These are phyloP conservation scores for Ganaspis sp. DNA, from an alignment of 1,140 invertebrate species.

Conservation along the genomic window DNA sequence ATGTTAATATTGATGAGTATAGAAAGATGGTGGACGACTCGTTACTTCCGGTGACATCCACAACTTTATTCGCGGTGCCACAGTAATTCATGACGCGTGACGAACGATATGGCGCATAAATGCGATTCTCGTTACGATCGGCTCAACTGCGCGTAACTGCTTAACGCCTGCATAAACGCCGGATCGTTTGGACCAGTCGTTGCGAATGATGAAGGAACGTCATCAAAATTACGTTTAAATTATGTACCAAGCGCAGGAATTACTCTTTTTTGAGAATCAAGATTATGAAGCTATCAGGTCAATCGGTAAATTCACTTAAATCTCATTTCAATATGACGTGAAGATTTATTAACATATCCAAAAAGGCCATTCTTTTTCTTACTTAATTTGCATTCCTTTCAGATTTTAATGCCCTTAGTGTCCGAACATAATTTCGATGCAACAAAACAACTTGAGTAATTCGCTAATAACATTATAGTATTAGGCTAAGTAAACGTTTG, in stretches of 20 bases:
- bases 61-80: constrained; percentile 2
- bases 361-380: too few relatives aligned
- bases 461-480: too few relatives aligned
- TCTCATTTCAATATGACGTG: too few relatives aligned
- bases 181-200: constrained; percentile 6
- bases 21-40: not conserved
- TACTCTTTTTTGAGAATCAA: not conserved
- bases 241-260: not conserved
- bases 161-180: not conserved
- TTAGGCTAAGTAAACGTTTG: constrained; percentile 4
- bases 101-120: constrained; percentile 12
- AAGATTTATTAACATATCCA: too few relatives aligned
- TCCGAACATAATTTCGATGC: too few relatives aligned
- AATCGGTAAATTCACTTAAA: not conserved
- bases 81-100: constrained; percentile 5
- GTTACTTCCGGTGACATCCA: not conserved
- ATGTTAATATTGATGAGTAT: not conserved
- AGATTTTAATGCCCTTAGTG: too few relatives aligned
- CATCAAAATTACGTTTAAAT: not conserved
- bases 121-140: constrained; percentile 4
- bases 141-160: constrained; percentile 7
- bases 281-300: not conserved
- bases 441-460: too few relatives aligned
- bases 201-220: not conserved
- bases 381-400: too few relatives aligned